phyloP scores from a whole-genome alignment of 2,113 vertebrate genomes.

The Candoia aspera region DNA sequence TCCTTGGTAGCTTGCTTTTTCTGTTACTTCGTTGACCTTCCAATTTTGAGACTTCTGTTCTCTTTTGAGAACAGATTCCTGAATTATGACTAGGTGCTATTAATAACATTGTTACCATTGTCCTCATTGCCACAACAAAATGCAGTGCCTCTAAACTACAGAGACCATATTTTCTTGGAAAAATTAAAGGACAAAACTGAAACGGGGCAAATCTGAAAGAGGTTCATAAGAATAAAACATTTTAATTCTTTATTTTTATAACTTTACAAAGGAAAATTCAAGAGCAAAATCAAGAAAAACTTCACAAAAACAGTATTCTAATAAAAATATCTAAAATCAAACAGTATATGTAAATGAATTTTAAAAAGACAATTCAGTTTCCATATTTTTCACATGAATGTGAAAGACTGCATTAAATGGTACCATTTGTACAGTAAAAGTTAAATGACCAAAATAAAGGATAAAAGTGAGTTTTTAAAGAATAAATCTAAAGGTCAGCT shows the following conservation, averaged over 20 bases:
- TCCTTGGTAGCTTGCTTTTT: constrained; percentile 1
- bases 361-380: neutral
- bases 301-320: neutral
- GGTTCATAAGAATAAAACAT: neutral
- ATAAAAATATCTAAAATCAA: neutral
- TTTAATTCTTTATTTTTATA: neutral
- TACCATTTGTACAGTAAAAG: neutral
- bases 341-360: neutral
- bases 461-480: neutral
- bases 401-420: neutral
- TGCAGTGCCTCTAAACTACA: neutral
- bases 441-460: neutral
- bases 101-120: neutral
- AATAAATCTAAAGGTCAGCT: neutral
- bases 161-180: neutral
- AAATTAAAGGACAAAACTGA: neutral
- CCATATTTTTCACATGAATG: neutral
- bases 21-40: constrained; percentile 7
- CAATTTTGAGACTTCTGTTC: neutral
- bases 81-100: neutral
- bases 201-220: neutral
- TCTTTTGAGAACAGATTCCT: neutral
- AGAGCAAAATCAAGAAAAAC: neutral
- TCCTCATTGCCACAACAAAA: neutral
- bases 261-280: neutral